Evolutionary conservation across 2,113 vertebrate genomes (phyloP).

Genomic region (Axis porcinus): DNA sequence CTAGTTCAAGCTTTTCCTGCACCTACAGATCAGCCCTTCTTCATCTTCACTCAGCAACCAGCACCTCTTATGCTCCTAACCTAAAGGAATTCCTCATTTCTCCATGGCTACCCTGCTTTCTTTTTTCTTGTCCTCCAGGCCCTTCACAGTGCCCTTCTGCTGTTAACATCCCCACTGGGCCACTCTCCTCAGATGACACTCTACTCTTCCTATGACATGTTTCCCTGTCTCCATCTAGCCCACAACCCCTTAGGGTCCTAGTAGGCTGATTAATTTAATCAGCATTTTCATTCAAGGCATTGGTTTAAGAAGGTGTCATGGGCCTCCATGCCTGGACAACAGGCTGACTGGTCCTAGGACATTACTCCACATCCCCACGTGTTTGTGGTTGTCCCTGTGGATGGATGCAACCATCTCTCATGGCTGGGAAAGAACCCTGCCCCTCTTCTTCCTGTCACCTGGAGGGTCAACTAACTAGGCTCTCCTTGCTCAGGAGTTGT

Average conservation of each 20-base stretch:
- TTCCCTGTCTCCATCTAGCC: neutral
- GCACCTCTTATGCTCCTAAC: neutral
- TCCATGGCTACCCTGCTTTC: accelerated
- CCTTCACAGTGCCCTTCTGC: neutral
- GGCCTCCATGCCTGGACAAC: accelerated
- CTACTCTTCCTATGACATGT: neutral
- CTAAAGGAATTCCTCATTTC: neutral
- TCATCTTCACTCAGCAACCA: too few species aligned
- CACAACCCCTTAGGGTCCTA: neutral
- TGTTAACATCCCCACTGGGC: neutral
- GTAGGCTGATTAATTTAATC: neutral
- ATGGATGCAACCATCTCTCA: neutral
- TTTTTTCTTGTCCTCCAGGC: neutral
- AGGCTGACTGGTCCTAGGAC: neutral
- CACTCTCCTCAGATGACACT: neutral
- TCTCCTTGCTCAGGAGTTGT: neutral
- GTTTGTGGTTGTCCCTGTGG: accelerated
- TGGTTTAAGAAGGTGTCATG: neutral
- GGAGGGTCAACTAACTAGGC: accelerated
- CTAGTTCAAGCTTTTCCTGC: neutral
- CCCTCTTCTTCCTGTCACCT: neutral
- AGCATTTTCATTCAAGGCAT: neutral
- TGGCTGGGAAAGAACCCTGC: too few species aligned
- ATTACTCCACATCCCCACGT: accelerated
- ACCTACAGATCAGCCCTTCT: neutral